These are phyloP conservation scores for Menura novaehollandiae DNA, from an alignment of 2,113 vertebrate genomes.

Conservation along the genomic window DNA sequence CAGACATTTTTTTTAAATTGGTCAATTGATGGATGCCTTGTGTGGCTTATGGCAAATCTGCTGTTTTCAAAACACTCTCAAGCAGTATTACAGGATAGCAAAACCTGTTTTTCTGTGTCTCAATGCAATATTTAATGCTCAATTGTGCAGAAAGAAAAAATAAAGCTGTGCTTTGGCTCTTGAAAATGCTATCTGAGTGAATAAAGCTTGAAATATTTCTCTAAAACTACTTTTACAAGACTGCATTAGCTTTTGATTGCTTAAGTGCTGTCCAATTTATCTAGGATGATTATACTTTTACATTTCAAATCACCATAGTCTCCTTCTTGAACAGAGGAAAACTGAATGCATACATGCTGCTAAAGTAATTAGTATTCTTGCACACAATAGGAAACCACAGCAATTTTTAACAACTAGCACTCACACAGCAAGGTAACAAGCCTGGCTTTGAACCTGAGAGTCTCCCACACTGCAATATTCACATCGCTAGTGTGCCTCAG, in stretches of 20 bases:
- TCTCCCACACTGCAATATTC: constrained; percentile 37
- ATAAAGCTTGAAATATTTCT: constrained; percentile 42
- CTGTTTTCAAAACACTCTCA: constrained; percentile 8
- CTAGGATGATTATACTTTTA: constrained; percentile 38
- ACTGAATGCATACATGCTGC: background rate
- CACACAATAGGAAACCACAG: constrained; percentile 25
- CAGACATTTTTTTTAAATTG: background rate
- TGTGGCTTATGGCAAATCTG: background rate
- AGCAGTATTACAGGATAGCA: background rate
- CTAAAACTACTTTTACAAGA: constrained; percentile 37
- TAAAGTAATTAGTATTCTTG: constrained; percentile 36
- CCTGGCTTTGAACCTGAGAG: constrained; percentile 16
- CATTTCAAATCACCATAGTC: background rate
- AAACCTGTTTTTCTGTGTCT: background rate
- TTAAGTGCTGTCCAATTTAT: constrained; percentile 39
- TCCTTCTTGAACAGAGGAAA: constrained; percentile 16
- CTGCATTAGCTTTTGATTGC: constrained; percentile 49
- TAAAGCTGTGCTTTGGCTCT: constrained; percentile 2
- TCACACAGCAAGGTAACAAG: constrained; percentile 35
- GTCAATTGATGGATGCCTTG: background rate
- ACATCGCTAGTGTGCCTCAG: background rate
- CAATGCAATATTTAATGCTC: constrained; percentile 36
- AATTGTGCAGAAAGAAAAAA: constrained; percentile 27
- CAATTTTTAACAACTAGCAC: constrained; percentile 26
- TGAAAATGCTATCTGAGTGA: constrained; percentile 15